Evolutionary conservation across 2,888 invertebrate genomes (phyloP), one percentile per base, ranked within the genome.

Genomic region (Biston stratarius): DNA sequence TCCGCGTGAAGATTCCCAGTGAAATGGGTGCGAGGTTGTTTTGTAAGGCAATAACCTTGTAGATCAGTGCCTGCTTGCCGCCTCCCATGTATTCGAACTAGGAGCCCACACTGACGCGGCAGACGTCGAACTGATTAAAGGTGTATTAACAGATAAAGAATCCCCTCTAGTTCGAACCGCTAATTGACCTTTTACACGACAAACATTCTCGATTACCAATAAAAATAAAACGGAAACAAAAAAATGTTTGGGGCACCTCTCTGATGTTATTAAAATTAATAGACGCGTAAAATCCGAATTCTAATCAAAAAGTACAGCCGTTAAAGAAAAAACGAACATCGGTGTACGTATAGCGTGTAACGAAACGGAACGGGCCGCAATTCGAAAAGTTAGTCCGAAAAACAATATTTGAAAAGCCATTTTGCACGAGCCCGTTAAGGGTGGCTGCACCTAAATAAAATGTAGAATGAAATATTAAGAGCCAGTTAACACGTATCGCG

Each of bases 401-500:
- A 80, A 81, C 79, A 80, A 77, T 76, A 76, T 70, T 69, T 75
- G 76, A 67, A 74, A 67, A 73, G 76, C 70, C 76, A 76, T 77
- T 78, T 67, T 67, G 71, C 65, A 49, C 69, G 57, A 64, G 69
- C 64, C 70, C 70, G 78, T 77, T 76, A 71, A 74, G 78, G 82
- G 80, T 79, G 81, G 80, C 74, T 83, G 82, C 80, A 74, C 75
- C 78, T 76, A 82, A 87, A 88, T 87, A 87, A 88, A 88, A 84
- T 82, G 81, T 83, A 80, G 79, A 83, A 84, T 88, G 85, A 88
- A 87, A 85, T 89, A 87, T 88, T 83, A 85, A 86, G 79, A 83
- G 89, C 80, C 84, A 83, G 86, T 87, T 87, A 84, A 87, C 85
- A 86, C 85, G 83, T 86, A 90, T 86, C 87, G 83, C 83, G 79